Evolutionary conservation across 2,113 vertebrate genomes (phyloP).

Genomic region (Leucosticte australis): DNA sequence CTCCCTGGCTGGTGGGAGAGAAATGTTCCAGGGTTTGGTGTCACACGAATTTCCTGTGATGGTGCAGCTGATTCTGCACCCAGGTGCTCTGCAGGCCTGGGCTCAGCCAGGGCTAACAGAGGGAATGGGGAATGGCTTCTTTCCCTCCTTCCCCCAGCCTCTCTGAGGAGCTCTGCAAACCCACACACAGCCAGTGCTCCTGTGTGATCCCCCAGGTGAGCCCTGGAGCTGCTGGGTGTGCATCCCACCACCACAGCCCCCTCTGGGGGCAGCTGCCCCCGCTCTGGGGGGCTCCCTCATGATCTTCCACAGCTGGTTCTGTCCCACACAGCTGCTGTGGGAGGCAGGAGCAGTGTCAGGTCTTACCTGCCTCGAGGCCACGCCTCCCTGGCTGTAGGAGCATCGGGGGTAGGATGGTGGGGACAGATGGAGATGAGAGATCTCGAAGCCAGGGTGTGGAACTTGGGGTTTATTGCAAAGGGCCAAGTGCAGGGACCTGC

Average conservation of each 20-base stretch:
- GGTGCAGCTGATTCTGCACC: background rate
- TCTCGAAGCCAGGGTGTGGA: no score
- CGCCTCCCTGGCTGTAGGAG: no score
- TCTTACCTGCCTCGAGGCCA: rapidly evolving
- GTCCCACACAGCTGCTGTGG: background rate
- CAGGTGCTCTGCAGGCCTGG: no score
- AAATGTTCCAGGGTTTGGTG: background rate
- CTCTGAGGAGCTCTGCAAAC: background rate
- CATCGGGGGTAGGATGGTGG: no score
- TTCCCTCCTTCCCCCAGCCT: background rate
- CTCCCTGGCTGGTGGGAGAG: background rate
- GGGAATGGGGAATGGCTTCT: background rate
- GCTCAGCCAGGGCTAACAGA: background rate
- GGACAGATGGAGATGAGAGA: no score
- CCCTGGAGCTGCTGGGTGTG: background rate
- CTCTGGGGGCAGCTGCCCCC: background rate
- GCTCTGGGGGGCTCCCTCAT: background rate
- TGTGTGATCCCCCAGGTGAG: background rate
- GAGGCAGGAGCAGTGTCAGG: background rate
- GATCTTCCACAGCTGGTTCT: background rate
- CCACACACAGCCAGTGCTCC: background rate
- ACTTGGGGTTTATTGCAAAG: no score
- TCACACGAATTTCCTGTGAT: background rate
- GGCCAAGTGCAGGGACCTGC: no score
- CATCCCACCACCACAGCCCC: background rate